phyloP scores from a whole-genome alignment of 1,140 invertebrate genomes.

The Pseudachorutes palmiensis region DNA sequence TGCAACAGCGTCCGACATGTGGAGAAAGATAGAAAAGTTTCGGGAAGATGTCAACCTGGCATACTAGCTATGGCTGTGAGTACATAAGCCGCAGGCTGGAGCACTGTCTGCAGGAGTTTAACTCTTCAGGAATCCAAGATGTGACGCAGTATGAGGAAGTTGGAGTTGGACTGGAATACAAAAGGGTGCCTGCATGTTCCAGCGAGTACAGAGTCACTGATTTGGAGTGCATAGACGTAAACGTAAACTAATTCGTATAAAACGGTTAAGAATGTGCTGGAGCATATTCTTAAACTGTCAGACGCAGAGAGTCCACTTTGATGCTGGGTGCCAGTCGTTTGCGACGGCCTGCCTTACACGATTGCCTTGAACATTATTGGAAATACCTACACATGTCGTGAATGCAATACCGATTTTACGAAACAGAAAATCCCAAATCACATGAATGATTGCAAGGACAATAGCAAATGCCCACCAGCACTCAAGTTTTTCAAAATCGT shows the following conservation, averaged over 20 bases:
- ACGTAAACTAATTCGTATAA: constrained; percentile 14
- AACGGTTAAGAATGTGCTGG: not conserved
- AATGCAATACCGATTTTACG: not conserved
- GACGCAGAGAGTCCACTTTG: not conserved
- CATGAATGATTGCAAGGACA: no score
- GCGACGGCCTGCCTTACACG: constrained; percentile 7
- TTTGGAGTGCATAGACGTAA: not conserved
- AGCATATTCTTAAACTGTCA: not conserved
- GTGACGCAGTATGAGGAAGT: not conserved
- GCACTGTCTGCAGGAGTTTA: not conserved
- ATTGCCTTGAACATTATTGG: not conserved
- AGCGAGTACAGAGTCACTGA: not conserved
- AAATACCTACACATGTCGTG: not conserved
- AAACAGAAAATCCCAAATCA: not conserved
- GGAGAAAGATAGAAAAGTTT: not conserved
- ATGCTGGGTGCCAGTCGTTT: constrained; percentile 4
- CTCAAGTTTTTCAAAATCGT: no score
- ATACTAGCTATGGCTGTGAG: not conserved
- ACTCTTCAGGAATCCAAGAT: not conserved
- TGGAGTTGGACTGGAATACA: not conserved
- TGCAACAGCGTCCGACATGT: not conserved
- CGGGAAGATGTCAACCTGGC: not conserved
- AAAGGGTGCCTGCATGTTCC: not conserved
- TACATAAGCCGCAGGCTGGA: not conserved
- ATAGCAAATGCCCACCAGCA: no score